Percentiles rank a stretch among this genome's conserved stretches.
These are phyloP conservation scores for Aphodius granarius DNA, from an alignment of 2,888 invertebrate species.

Conservation along the genomic window DNA sequence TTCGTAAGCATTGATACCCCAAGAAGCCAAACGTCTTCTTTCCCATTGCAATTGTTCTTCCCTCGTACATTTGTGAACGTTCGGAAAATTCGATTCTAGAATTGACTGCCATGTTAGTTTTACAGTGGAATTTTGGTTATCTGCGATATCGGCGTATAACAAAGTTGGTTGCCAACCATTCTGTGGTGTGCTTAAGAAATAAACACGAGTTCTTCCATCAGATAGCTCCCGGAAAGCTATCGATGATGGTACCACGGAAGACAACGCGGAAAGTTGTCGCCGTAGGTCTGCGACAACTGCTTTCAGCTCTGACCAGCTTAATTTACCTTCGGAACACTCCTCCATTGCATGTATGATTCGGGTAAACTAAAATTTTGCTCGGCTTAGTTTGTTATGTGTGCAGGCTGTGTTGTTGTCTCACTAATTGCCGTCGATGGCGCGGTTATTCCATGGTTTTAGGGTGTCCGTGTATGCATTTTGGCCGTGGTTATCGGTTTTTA, in stretches of 20 bases:
- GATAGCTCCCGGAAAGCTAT: constrained; percentile 78
- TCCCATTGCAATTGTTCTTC: constrained; percentile 93
- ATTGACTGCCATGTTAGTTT: constrained; percentile 76
- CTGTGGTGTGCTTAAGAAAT: constrained; percentile 85
- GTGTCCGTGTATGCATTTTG: background rate
- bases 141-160: constrained; percentile 81
- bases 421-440: background rate
- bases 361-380: background rate
- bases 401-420: background rate
- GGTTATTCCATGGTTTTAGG: background rate
- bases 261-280: constrained; percentile 75
- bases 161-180: constrained; percentile 90
- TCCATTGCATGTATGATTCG: background rate
- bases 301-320: constrained; percentile 79
- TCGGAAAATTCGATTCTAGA: constrained; percentile 75
- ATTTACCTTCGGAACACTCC: constrained; percentile 37
- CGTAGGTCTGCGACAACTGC: constrained; percentile 80
- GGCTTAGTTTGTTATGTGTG: background rate
- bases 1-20: constrained; percentile 94
- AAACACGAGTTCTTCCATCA: constrained; percentile 82
- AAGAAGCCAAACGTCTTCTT: constrained; percentile 85
- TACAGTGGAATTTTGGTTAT: constrained; percentile 33
- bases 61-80: constrained; percentile 68
- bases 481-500: constrained; percentile 2
- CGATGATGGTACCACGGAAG: constrained; percentile 80